Evolutionary conservation across 2,888 invertebrate genomes (phyloP).

Genomic region (Platerodrilus igneus): DNA sequence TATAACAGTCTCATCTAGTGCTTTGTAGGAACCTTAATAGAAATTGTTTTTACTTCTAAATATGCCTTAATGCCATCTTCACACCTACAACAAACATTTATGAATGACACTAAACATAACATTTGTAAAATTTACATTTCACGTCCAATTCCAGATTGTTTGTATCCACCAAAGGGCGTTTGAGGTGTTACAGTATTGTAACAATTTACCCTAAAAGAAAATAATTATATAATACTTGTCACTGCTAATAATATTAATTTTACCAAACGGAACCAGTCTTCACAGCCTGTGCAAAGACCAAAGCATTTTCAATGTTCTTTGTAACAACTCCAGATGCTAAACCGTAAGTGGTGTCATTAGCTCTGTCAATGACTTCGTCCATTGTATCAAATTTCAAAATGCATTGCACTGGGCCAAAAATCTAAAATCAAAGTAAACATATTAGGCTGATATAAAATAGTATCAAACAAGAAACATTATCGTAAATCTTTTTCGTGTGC

Average conservation of each 20-base stretch:
- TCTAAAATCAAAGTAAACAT: no score
- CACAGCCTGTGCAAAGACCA: conserved; percentile 68
- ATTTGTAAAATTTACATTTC: conserved; percentile 59
- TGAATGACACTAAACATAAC: no score
- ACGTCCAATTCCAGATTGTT: conserved; percentile 80
- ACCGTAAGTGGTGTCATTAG: conserved; percentile 76
- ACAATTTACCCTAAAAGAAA: conserved; percentile 75
- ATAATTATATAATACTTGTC: no score
- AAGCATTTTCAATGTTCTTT: conserved; percentile 70
- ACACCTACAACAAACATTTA: conserved; percentile 62
- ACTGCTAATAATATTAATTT: conserved; percentile 39
- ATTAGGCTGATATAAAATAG: no score
- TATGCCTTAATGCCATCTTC: conserved; percentile 74
- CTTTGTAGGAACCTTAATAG: conserved; percentile 50
- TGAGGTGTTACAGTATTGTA: conserved; percentile 67
- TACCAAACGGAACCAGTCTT: conserved; percentile 83
- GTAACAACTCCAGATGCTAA: conserved; percentile 81
- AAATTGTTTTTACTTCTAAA: conserved; percentile 73
- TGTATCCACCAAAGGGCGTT: conserved; percentile 86
- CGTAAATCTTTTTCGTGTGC: no score
- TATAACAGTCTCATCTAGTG: no score
- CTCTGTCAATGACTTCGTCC: conserved; percentile 76
- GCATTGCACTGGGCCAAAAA: conserved; percentile 86
- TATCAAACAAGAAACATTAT: no score
- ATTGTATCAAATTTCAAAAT: conserved; percentile 76